Conservation (phyloP, 2,888 invertebrate genomes). For the Pemphredon lugubris region DNA sequence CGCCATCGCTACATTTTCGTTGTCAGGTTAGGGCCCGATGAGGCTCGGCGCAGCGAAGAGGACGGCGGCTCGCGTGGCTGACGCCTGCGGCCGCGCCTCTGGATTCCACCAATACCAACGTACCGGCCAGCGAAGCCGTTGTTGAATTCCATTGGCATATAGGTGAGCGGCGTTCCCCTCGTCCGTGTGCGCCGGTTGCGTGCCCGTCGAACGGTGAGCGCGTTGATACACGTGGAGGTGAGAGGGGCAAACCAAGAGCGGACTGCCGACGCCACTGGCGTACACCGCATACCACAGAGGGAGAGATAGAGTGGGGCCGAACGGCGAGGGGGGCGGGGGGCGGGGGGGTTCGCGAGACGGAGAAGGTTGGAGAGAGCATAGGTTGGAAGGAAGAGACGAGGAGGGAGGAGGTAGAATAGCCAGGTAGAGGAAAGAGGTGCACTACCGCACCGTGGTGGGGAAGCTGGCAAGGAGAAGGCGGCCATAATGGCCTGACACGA, state of each 20-base stretch:
- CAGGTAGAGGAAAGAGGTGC: conserved; percentile 29
- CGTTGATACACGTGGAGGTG: conserved; percentile 56
- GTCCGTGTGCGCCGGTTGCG: conserved; percentile 26
- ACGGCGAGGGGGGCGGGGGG: conserved; percentile 51
- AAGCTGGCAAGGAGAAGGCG: conserved; percentile 67
- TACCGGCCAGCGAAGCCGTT: conserved; percentile 26
- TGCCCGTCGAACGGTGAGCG: conserved; percentile 35
- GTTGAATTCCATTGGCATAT: conserved; percentile 40
- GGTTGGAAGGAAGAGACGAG: conserved; percentile 39
- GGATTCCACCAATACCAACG: conserved; percentile 72
- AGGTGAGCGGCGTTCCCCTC: conserved; percentile 15
- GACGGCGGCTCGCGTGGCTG: conserved; percentile 48
- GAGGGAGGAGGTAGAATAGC: conserved; percentile 11
- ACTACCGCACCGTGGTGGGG: conserved; percentile 28
- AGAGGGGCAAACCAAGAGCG: conserved; percentile 40
- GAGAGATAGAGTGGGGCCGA: conserved; percentile 25
- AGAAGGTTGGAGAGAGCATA: conserved; percentile 47
- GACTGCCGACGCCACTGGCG: conserved; percentile 58
- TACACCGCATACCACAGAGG: conserved; percentile 61
- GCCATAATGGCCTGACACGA: conserved; percentile 76
- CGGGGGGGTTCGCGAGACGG: conserved; percentile 33
- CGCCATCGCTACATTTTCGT: conserved; percentile 5
- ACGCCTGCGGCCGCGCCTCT: conserved; percentile 72
- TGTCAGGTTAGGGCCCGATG: conserved; percentile 33
- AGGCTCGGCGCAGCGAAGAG: conserved; percentile 33